phyloP scores from a whole-genome alignment of 2,113 vertebrate genomes.

The Hystrix brachyura region DNA sequence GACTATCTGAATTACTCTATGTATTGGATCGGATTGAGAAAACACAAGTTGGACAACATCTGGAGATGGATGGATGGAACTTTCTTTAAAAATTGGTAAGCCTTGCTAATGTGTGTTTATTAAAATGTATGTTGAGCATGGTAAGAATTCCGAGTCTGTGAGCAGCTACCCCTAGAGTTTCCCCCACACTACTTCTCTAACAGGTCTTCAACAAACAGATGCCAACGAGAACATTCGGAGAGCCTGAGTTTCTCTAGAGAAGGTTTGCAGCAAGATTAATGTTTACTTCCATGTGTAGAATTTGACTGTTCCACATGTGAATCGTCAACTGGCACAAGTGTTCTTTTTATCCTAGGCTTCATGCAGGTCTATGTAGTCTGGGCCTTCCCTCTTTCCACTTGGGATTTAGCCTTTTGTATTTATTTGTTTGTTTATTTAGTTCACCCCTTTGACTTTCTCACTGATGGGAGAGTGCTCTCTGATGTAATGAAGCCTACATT shows the following conservation, averaged over 20 bases:
- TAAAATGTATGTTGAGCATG: not conserved
- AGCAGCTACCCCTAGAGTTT: not conserved
- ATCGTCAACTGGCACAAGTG: no score
- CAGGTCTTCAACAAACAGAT: not conserved
- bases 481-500: not conserved
- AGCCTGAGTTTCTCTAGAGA: not conserved
- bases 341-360: not conserved
- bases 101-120: not conserved
- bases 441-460: not conserved
- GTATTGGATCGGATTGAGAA: constrained; percentile 72
- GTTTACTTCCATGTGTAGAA: not conserved
- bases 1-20: not conserved
- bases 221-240: not conserved
- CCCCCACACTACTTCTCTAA: not conserved
- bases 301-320: not conserved
- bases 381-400: not conserved
- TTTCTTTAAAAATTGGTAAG: constrained; percentile 11
- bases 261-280: not conserved
- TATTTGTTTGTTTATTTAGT: not conserved
- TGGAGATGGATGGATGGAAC: constrained; percentile 62
- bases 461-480: not conserved
- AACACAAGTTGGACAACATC: not conserved
- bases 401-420: not conserved
- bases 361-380: not conserved
- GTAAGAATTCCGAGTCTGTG: not conserved